A percentile compares a stretch with the other conserved stretches of the same genome.
Conservation (phyloP, 2,888 invertebrate genomes). For the Sericinus montela region DNA sequence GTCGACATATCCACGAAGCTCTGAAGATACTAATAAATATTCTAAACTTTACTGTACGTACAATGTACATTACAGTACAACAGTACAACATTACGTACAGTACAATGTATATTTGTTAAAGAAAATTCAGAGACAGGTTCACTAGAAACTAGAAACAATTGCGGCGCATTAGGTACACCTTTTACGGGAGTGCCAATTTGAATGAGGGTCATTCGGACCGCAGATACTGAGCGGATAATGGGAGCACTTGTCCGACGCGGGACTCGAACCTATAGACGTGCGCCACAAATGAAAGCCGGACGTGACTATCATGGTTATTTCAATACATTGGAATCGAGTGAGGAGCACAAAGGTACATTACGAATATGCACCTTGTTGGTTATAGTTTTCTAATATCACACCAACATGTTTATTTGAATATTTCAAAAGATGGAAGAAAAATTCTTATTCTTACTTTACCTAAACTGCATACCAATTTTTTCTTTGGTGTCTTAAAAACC, state of each 20-base stretch:
- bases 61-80: too few relatives aligned
- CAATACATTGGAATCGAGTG: constrained; percentile 3
- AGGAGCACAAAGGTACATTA: constrained; percentile 10
- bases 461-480: too few relatives aligned
- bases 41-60: too few relatives aligned
- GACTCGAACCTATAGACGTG: constrained; percentile 32
- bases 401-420: too few relatives aligned
- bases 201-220: constrained; percentile 43
- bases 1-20: too few relatives aligned
- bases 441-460: too few relatives aligned
- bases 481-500: too few relatives aligned
- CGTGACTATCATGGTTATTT: constrained; percentile 33
- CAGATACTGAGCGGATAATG: constrained; percentile 42
- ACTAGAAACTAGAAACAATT: neutral
- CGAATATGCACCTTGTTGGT: constrained; percentile 6
- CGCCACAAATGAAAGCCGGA: constrained; percentile 44
- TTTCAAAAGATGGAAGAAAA: too few relatives aligned
- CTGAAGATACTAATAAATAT: too few relatives aligned
- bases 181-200: constrained; percentile 42
- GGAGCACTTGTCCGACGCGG: constrained; percentile 29
- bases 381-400: neutral
- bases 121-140: too few relatives aligned
- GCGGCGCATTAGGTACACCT: constrained; percentile 25
- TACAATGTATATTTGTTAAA: too few relatives aligned
- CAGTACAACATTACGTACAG: too few relatives aligned